Percentiles rank a stretch among this genome's conserved stretches.
Evolutionary conservation across 2,797 vertebrate species (phyloP).

Genomic region (Anomalospiza imberbis): DNA sequence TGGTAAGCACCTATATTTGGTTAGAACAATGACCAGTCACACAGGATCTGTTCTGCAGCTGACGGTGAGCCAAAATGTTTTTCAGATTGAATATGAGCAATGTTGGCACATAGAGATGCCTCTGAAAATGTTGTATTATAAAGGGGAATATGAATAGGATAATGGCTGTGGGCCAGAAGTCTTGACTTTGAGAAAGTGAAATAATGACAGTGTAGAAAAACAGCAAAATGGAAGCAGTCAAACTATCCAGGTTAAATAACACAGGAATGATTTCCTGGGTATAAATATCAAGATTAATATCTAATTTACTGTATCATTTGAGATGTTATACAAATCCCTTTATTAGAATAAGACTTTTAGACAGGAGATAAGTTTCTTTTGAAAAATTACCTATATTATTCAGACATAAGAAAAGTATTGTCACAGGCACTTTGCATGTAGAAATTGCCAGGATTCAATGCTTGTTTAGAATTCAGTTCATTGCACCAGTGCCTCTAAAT

Average conservation of each 20-base stretch:
- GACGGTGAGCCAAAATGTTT: not conserved
- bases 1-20: not conserved
- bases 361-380: not conserved
- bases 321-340: not conserved
- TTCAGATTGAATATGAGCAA: not conserved
- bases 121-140: not conserved
- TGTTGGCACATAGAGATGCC: not conserved
- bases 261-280: not conserved
- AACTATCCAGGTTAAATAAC: not conserved
- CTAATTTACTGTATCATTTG: not conserved
- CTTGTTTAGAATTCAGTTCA: conserved; percentile 17
- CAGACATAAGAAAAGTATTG: not conserved
- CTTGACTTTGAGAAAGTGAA: not conserved
- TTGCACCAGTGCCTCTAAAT: conserved; percentile 24
- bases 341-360: not conserved
- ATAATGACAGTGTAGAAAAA: not conserved
- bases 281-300: not conserved
- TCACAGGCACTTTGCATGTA: not conserved
- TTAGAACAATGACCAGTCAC: fast-evolving
- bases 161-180: not conserved
- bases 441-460: not conserved
- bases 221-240: not conserved
- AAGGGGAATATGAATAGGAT: not conserved
- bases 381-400: not conserved
- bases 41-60: not conserved